phyloP scores from a whole-genome alignment of 2,888 invertebrate genomes.

The Vannuccia rotundouncinata region DNA sequence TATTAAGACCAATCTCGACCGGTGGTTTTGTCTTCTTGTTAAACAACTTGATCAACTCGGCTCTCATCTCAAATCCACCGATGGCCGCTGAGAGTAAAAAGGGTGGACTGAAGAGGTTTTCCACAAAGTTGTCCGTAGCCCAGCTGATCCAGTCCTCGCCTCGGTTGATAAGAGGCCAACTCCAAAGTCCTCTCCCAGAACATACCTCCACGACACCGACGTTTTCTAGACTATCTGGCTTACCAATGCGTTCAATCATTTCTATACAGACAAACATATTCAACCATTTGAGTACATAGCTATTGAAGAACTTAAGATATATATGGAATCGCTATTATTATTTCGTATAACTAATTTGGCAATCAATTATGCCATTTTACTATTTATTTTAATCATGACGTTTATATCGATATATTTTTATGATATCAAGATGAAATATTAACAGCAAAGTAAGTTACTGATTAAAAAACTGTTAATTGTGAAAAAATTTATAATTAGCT shows the following conservation, averaged over 20 bases:
- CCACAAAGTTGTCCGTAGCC: neutral
- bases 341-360: too few species aligned
- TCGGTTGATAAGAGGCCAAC: neutral
- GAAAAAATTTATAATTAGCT: too few species aligned
- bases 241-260: neutral
- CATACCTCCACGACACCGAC: neutral
- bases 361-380: too few species aligned
- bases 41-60: neutral
- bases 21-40: neutral
- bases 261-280: neutral
- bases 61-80: conserved; percentile 5
- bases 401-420: too few species aligned
- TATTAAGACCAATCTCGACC: neutral
- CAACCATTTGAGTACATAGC: neutral
- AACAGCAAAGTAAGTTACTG: too few species aligned
- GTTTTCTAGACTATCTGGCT: neutral
- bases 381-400: too few species aligned
- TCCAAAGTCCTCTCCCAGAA: neutral
- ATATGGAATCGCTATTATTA: too few species aligned
- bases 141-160: neutral
- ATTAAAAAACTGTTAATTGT: too few species aligned
- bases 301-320: too few species aligned
- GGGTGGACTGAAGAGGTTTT: neutral
- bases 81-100: neutral
- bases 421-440: too few species aligned